phyloP scores from a whole-genome alignment of 2,113 vertebrate genomes.

The Hippoglossus stenolepis region DNA sequence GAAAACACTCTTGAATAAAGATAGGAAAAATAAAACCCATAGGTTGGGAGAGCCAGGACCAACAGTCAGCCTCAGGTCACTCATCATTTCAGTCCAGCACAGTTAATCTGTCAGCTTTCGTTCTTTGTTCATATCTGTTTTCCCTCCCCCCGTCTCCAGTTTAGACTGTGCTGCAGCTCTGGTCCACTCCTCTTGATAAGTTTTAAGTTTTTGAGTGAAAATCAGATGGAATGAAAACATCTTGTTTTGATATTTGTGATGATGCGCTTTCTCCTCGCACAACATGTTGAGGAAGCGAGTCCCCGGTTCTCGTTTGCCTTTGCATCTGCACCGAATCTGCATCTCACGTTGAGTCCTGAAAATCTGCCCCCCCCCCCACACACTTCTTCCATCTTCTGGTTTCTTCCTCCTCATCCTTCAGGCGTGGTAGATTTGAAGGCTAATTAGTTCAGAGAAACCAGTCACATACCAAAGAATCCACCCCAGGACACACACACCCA shows the following conservation, averaged over 20 bases:
- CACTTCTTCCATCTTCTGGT: conserved; percentile 14
- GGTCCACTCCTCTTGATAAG: conserved; percentile 41
- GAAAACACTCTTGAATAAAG: too few relatives aligned
- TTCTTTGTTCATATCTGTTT: not conserved
- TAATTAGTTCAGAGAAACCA: conserved; percentile 75
- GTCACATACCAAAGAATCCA: conserved; percentile 50
- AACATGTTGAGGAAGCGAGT: conserved; percentile 31
- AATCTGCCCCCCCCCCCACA: not conserved
- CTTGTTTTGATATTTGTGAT: conserved; percentile 60
- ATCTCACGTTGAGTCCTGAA: conserved; percentile 40
- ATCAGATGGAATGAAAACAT: conserved; percentile 49
- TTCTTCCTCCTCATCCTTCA: conserved; percentile 43
- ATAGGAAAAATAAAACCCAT: too few relatives aligned
- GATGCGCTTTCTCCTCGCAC: conserved; percentile 10
- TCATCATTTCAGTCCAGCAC: not conserved
- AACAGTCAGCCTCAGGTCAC: not conserved
- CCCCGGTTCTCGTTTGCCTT: conserved; percentile 10
- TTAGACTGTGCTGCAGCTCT: conserved; percentile 36
- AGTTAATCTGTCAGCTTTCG: not conserved
- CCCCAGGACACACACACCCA: conserved; percentile 45
- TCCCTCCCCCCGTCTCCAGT: not conserved
- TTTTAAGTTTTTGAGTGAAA: conserved; percentile 18
- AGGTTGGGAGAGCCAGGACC: too few relatives aligned
- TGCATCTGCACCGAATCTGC: conserved; percentile 34
- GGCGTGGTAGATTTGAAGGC: conserved; percentile 53